Evolutionary conservation across 2,113 vertebrate genomes (phyloP).

Genomic region (pig (Sus scrofa)): T2T-Sscrofa CM000814.6:133586001-133586500

Average conservation of each 20-base stretch:
- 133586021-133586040: not conserved
- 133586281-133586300: not conserved
- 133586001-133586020: not conserved
- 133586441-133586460: not conserved
- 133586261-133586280: not conserved
- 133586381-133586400: not conserved
- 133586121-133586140: not conserved
- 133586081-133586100: not conserved
- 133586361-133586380: not conserved
- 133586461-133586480: not conserved
- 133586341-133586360: not conserved
- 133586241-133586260: not conserved
- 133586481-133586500: not conserved
- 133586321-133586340: not conserved
- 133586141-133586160: not conserved
- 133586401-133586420: not conserved
- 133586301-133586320: not conserved
- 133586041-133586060: not conserved
- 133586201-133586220: constrained; percentile 40
- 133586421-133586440: not conserved
- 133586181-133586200: constrained; percentile 51
- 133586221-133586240: not conserved
- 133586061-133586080: not conserved
- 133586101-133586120: not conserved
- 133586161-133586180: constrained; percentile 38